phyloP scores from a whole-genome alignment of 2,888 invertebrate species.

The Nesidiocoris tenuis region DNA sequence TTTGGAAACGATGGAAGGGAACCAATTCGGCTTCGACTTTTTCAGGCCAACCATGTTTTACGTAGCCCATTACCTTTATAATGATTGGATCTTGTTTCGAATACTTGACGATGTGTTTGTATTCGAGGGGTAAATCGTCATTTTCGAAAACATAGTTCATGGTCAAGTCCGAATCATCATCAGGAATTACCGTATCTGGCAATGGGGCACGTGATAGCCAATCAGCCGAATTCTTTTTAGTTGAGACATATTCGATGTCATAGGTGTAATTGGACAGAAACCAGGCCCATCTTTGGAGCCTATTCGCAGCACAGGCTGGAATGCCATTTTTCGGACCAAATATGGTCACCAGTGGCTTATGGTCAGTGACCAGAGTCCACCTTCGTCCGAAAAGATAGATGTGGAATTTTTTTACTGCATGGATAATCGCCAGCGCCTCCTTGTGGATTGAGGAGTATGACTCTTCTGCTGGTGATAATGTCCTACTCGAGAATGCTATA shows the following conservation, averaged over 20 bases:
- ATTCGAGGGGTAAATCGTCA: too few species aligned
- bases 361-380: constrained; percentile 5
- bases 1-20: background rate
- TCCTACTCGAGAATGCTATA: background rate
- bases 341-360: constrained; percentile 9
- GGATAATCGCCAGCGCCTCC: constrained; percentile 12
- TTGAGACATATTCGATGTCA: constrained; percentile 22
- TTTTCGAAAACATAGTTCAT: constrained; percentile 4
- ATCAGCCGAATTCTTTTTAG: constrained; percentile 37
- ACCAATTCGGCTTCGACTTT: background rate
- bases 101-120: background rate
- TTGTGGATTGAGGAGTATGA: background rate
- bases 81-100: constrained; percentile 2
- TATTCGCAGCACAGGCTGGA: too few species aligned
- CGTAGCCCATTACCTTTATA: background rate
- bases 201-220: constrained; percentile 21
- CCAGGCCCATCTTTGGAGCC: constrained; percentile 27
- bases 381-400: constrained; percentile 1
- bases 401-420: constrained; percentile 5
- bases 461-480: background rate
- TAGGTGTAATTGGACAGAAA: constrained; percentile 22
- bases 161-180: background rate
- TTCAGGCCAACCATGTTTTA: too few species aligned
- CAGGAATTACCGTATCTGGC: background rate
- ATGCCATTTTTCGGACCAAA: constrained; percentile 18